Evolutionary conservation across 1,140 invertebrate genomes (phyloP).

Genomic region (Drosophila varians): DNA sequence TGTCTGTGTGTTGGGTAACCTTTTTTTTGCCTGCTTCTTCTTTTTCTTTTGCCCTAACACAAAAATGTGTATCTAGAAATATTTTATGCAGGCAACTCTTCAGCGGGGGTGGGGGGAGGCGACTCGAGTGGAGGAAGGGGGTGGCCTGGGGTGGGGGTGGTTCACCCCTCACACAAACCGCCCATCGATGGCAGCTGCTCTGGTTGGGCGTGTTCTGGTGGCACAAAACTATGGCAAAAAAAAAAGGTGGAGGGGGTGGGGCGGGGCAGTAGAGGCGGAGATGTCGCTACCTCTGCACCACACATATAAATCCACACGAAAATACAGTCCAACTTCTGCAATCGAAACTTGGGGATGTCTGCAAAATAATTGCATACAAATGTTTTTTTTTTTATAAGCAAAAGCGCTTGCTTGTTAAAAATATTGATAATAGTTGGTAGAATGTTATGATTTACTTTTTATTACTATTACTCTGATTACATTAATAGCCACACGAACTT

Average conservation of each 20-base stretch:
- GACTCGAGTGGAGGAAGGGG: not conserved
- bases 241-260: not conserved
- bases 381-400: no score
- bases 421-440: no score
- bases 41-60: constrained; percentile 47
- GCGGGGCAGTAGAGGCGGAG: constrained; percentile 7
- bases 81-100: constrained; percentile 67
- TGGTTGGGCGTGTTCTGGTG: constrained; percentile 40
- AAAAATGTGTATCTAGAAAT: constrained; percentile 77
- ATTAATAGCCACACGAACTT: no score
- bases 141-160: constrained; percentile 7
- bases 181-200: constrained; percentile 13
- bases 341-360: constrained; percentile 2
- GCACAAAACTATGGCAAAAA: constrained; percentile 35
- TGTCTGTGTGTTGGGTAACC: constrained; percentile 53
- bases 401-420: no score
- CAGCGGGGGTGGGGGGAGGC: constrained; percentile 9
- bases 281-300: constrained; percentile 27
- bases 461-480: not conserved
- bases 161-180: constrained; percentile 2
- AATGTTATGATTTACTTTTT: not conserved
- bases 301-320: constrained; percentile 1
- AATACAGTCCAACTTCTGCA: constrained; percentile 30
- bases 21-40: constrained; percentile 32
- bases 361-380: not conserved